Conservation (phyloP, 2,797 vertebrate genomes). For the Momotus momota region DNA sequence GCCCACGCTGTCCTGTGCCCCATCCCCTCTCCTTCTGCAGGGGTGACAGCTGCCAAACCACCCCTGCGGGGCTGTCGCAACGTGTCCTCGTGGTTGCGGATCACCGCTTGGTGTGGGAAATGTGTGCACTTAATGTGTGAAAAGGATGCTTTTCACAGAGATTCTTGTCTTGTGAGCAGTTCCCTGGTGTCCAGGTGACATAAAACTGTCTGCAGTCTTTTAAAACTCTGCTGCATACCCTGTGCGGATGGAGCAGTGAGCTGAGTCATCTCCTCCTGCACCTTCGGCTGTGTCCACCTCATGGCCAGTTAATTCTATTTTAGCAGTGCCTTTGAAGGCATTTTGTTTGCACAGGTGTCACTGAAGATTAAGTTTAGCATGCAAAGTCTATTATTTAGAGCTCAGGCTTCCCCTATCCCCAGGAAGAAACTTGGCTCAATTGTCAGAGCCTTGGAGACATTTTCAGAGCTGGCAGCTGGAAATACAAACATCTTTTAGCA, state of each 20-base stretch:
- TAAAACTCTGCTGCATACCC: too few relatives aligned
- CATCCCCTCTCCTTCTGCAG: too few relatives aligned
- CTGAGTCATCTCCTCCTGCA: background rate
- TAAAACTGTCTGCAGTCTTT: too few relatives aligned
- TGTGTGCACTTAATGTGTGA: background rate
- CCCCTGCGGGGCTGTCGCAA: fast-evolving
- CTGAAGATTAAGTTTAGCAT: constrained; percentile 21
- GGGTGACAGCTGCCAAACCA: too few relatives aligned
- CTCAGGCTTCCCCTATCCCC: background rate
- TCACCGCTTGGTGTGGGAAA: background rate
- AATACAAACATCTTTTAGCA: constrained; percentile 39
- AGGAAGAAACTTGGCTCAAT: constrained; percentile 34
- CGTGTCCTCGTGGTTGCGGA: fast-evolving
- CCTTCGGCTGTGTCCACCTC: background rate
- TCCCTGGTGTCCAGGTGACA: fast-evolving
- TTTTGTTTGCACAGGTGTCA: constrained; percentile 34
- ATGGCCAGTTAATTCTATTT: background rate
- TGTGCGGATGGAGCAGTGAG: background rate
- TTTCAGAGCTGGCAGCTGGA: constrained; percentile 38
- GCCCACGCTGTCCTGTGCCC: too few relatives aligned
- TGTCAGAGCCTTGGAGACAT: constrained; percentile 39
- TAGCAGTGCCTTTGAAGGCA: background rate
- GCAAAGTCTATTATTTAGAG: constrained; percentile 26
- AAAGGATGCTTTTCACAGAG: background rate
- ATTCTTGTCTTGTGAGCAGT: background rate